Evolutionary conservation across 2,888 invertebrate genomes (phyloP).

Genomic region (Cheilosia soror): DNA sequence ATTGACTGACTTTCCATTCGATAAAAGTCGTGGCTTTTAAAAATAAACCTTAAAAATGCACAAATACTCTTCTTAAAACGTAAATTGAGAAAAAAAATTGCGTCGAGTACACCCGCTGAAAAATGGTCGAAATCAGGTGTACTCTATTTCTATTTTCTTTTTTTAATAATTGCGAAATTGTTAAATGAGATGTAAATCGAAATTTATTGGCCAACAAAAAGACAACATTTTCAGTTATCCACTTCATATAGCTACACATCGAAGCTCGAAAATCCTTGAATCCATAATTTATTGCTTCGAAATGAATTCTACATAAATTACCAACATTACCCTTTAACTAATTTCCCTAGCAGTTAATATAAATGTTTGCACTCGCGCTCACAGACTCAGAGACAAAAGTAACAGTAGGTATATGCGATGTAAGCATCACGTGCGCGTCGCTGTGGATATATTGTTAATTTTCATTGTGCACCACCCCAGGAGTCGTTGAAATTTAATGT

Average conservation of each 20-base stretch:
- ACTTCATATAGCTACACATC: background rate
- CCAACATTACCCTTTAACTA: slow-evolving; percentile 9
- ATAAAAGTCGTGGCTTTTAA: no score
- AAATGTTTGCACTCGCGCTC: slow-evolving; percentile 16
- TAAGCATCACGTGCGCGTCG: slow-evolving; percentile 5
- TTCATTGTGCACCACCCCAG: slow-evolving; percentile 41
- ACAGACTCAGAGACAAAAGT: background rate
- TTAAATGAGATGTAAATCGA: no score
- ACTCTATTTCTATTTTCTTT: no score
- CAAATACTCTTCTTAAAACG: no score
- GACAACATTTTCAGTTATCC: background rate
- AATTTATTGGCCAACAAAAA: no score
- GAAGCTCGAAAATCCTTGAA: background rate
- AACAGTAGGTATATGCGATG: background rate
- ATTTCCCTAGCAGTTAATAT: slow-evolving; percentile 17
- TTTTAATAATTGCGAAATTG: no score
- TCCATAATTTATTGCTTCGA: background rate
- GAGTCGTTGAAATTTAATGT: slow-evolving; percentile 48
- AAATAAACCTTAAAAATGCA: no score
- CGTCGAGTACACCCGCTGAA: no score
- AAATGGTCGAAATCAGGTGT: no score
- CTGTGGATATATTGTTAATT: slow-evolving; percentile 31
- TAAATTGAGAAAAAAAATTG: no score
- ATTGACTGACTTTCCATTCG: no score
- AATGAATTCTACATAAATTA: slow-evolving; percentile 10